Conservation (phyloP, 2,888 invertebrate genomes). For the Drymonia ruficornis region DNA sequence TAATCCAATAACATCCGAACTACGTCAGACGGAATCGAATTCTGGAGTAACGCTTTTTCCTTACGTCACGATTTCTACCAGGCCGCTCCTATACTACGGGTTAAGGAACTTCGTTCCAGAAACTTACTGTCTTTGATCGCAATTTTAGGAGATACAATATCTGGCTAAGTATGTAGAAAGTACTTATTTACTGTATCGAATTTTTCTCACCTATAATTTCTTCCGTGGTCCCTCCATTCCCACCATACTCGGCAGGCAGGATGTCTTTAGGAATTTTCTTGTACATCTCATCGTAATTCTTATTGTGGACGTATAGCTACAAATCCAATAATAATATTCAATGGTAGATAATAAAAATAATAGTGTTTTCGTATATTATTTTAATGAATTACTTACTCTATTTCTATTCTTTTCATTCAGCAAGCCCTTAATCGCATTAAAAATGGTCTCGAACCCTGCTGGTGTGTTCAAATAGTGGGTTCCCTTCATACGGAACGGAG, state of each 20-base stretch:
- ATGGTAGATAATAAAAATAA: no score
- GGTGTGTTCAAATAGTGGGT: conserved; percentile 84
- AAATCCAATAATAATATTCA: conserved; percentile 19
- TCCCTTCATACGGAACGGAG: conserved; percentile 85
- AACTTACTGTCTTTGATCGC: no score
- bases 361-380: no score
- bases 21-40: no score
- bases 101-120: no score
- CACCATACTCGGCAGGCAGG: conserved; percentile 88
- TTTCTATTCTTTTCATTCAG: conserved; percentile 84
- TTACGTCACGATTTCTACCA: no score
- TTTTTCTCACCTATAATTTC: conserved; percentile 70
- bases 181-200: no score
- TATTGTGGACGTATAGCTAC: conserved; percentile 82
- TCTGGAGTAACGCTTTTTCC: no score
- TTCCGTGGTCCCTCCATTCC: conserved; percentile 81
- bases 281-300: conserved; percentile 83
- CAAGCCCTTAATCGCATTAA: conserved; percentile 78
- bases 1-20: no score
- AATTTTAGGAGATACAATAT: no score
- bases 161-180: no score
- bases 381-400: conserved; percentile 68
- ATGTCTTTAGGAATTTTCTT: conserved; percentile 83
- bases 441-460: conserved; percentile 81
- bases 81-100: no score